Evolutionary conservation across 2,113 vertebrate genomes (phyloP), one percentile per base, ranked within the genome.

Genomic region (Rhabdomys dilectus): DNA sequence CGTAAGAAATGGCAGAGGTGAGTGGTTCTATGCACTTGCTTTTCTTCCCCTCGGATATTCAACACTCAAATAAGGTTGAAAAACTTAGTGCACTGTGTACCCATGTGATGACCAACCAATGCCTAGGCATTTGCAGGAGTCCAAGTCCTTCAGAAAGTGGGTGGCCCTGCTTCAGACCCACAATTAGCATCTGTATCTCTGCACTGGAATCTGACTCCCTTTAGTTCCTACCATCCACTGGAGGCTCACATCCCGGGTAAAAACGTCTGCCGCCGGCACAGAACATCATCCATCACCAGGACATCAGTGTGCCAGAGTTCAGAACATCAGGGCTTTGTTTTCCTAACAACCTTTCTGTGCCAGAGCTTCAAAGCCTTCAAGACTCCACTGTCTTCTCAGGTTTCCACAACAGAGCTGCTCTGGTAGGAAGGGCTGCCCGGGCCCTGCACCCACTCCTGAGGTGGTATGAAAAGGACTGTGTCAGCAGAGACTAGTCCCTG

Each of bases 391-490:
- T n/a, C 75, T 29, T 31, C 29, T n/a, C 15, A 7, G 51, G 73
- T 60, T 31, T 36, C n/a, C 78, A 58, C 77, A 64, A 8, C 36
- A 26, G 4, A 31, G 26, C 39, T 29, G 56, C 56, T 60, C 80
- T 6, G 34, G 6, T 11, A 60, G 80, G 56, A 17, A 16, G 7
- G 0, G 1, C 62, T 42, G 39, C 48, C 77, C 51, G 0, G 0
- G 13, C 3, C 6, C 24, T 0, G 24, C 73, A 19, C 2, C 1
- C 1, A 7, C n/a, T 36, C 16, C 42, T 26, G 68, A 4, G 0
- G 15, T 39, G 0, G 0, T 3, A 6, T 3, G 5, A 26, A 42
- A 21, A 16, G 5, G 0, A 5, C 34, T 3, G 0, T 0, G 0
- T 0, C 24, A 26, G 68, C 66, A 24, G 70, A 39, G 31, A 10